These are phyloP conservation scores for Dendrophyllia cribrosa DNA, from an alignment of 64 coral and sea anemone genomes.

Conservation along the genomic window DNA sequence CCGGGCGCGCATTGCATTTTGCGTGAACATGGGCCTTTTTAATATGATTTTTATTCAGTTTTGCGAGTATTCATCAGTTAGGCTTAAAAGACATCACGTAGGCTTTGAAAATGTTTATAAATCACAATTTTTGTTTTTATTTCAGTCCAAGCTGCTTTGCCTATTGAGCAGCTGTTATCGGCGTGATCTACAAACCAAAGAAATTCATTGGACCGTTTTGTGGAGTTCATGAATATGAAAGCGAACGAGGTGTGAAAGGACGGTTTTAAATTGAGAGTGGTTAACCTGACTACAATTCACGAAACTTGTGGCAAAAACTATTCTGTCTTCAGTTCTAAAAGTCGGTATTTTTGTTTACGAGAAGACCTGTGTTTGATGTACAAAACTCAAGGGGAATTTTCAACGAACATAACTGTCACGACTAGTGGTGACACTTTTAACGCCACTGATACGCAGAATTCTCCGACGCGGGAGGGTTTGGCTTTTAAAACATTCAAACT, in stretches of 20 bases:
- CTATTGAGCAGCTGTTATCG: neutral
- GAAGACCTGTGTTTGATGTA: neutral
- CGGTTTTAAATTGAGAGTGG: neutral
- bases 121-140: neutral
- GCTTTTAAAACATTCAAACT: conserved; percentile 85
- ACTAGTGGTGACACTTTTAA: neutral
- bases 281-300: neutral
- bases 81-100: too few relatives aligned
- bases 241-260: neutral
- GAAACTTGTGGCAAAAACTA: neutral
- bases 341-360: neutral
- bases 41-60: too few relatives aligned
- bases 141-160: neutral
- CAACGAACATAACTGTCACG: neutral
- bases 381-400: neutral
- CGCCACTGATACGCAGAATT: neutral
- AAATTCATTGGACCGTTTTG: neutral
- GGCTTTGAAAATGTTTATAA: neutral
- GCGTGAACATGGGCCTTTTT: too few relatives aligned
- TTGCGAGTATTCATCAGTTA: too few relatives aligned
- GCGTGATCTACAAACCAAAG: neutral
- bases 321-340: neutral
- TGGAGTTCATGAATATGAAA: neutral
- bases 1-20: too few relatives aligned
- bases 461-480: conserved; percentile 50